Evolutionary conservation across 2,797 vertebrate genomes (phyloP), one percentile per base, ranked within the genome.

Genomic region (Oophaga sylvatica): DNA sequence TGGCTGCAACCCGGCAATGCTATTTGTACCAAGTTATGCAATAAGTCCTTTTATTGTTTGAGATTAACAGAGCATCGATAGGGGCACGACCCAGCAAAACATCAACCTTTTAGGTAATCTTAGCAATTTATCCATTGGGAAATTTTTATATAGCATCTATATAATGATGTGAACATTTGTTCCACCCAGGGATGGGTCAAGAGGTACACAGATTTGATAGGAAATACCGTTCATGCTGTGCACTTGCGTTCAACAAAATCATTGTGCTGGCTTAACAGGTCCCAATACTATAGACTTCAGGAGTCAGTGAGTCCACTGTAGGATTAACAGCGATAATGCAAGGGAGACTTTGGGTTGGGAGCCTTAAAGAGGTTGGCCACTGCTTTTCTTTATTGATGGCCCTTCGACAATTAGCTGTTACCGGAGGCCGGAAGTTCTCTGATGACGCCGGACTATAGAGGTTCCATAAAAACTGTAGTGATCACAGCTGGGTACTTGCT

Each of bases 31-130:
- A 35, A 29, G 48, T 20, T 71, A 70, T 53, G n/a, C 48, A 70
- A 83, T 82, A 53, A 67, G 63, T n/a, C 62, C 71, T 75, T 63
- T 80, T 68, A 68, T 48, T 83, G 63, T 83, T 20, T 70, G 16
- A 70, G 81, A 83, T 80, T 80, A 80, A 60, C 22, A 80, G 57
- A 80, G 59, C 57, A 80, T 80, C 16, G 31, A 80, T 62, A 62
- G 11, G 26, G 56, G 11, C 57, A 62, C 9, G 63, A 70, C n/a
- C n/a, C 48, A 80, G 45, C 22, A 67, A 82, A 82, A 56, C 65
- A 70, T 70, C n/a, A 82, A 19, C 63, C 80, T 9, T 31, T 63
- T 65, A 81, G 57, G 41, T 29, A 78, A 78, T 17, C 48, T 29
- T 6, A 12, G 26, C 0, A 13, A 77, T 56, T 56, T 48, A n/a